Evolutionary conservation across 1,140 invertebrate genomes (phyloP).

Genomic region (Akabosia matsudoensis): DNA sequence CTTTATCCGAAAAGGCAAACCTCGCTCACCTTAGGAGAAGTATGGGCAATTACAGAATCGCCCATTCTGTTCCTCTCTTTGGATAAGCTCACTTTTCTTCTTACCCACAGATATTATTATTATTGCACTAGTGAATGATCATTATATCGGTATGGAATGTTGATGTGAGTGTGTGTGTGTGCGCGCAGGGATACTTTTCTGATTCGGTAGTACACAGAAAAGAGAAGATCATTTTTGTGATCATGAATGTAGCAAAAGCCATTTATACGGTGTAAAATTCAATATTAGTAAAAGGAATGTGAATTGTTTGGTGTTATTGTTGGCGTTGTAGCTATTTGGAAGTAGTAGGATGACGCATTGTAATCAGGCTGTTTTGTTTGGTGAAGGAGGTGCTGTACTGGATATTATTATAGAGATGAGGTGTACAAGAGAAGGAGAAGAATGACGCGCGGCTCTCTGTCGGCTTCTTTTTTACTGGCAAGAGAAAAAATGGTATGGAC

Average conservation of each 20-base stretch:
- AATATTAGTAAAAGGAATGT: not conserved
- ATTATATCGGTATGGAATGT: slow-evolving; percentile 6
- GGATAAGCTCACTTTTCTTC: not conserved
- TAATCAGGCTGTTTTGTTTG: slow-evolving; percentile 2
- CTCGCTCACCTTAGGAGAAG: not conserved
- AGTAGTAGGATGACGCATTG: not conserved
- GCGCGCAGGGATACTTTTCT: not conserved
- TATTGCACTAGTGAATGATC: not conserved
- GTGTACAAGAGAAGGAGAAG: not conserved
- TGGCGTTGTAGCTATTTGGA: slow-evolving; percentile 1
- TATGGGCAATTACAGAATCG: not conserved
- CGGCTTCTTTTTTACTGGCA: slow-evolving; percentile 3
- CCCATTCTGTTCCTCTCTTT: not conserved
- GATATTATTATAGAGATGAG: not conserved
- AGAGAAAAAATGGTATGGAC: not conserved
- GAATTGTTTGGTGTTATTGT: not conserved
- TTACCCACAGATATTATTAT: not conserved
- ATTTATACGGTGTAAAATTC: slow-evolving; percentile 5
- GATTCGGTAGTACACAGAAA: not conserved
- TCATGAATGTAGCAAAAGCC: not conserved
- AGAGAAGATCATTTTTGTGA: not conserved
- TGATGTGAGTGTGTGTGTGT: not conserved
- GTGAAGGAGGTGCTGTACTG: slow-evolving; percentile 10
- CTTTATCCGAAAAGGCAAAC: slow-evolving; percentile 6
- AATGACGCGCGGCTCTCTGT: not conserved